Base-by-base conservation (phyloP, 2,113 vertebrate genomes). In the Apus apus region DNA sequence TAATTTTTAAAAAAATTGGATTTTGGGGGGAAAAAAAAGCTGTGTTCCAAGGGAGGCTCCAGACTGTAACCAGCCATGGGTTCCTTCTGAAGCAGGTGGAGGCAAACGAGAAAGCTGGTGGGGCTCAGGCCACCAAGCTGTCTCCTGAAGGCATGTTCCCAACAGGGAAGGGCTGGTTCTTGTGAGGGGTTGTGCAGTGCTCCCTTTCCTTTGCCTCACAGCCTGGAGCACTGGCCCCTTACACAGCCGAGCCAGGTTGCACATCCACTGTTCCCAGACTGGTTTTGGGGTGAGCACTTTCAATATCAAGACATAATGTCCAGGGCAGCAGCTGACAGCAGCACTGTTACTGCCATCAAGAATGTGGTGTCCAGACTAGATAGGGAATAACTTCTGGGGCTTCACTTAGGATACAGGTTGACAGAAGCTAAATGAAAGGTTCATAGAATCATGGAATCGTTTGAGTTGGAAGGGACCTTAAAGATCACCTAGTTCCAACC, bases 31-130 rank as follows among this genome's bases (percentile, higher is more conserved):
- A 26, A 40, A 65, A 43, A 22, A 5, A 50, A 20, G 9, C 15
- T 29, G 30, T 50, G 30, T 38, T 34, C 50, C 88, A 70, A 46
- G 29, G 40, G 50, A 54, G 20, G 14, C 6, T 80, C 26, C 32
- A 14, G 48, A 40, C 15, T 1, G 1, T 5, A 85, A 27, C 16
- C 50, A 68, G 36, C 27, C 48, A 25, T 0, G 3, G 32, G 8
- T 29, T 73, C 27, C 19, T 38, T 9, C 11, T 3, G 32, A 32
- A 51, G 22, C 27, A 0, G 1, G 8, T 17, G 50, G 32, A 61
- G 48, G 16, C 15, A 48, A 53, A 40, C 8, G 27, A 34, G 26
- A 50, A 21, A 68, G 8, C 36, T 62, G 13, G 15, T 75, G 48
- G 30, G 40, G 32, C 13, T 23, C n/a, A 21, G 0, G 5, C 25